phyloP scores from a whole-genome alignment of 2,797 vertebrate species.

The Trachops cirrhosus region DNA sequence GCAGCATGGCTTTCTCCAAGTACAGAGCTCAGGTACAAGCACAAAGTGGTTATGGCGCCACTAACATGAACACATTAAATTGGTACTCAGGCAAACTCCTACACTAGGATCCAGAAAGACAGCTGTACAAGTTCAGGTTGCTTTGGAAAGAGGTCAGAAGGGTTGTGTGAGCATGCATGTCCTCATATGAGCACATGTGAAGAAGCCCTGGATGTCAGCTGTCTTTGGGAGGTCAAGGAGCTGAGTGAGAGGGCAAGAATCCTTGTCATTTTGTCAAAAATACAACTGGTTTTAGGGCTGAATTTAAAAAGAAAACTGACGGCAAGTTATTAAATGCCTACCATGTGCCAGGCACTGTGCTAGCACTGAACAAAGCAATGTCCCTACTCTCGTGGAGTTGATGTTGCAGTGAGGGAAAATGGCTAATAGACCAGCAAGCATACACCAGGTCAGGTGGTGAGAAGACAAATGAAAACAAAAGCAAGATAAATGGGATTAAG shows the following conservation, averaged over 20 bases:
- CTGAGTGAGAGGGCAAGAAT: not conserved
- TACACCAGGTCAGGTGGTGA: not conserved
- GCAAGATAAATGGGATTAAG: not conserved
- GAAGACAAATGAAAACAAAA: not conserved
- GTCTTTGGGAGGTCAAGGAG: not conserved
- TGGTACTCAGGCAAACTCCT: not conserved
- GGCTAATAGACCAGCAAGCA: not conserved
- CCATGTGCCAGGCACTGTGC: not conserved
- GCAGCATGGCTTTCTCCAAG: not conserved
- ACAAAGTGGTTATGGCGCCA: not conserved
- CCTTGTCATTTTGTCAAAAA: not conserved
- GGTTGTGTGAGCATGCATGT: not conserved
- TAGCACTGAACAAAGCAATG: not conserved
- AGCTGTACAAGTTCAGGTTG: not conserved
- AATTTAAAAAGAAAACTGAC: not conserved
- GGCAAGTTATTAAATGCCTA: not conserved
- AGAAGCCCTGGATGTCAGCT: not conserved
- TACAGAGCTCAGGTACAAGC: not conserved
- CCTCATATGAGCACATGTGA: not conserved
- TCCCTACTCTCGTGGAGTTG: not conserved
- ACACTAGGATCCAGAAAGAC: not conserved
- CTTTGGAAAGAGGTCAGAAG: not conserved
- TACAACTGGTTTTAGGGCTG: not conserved
- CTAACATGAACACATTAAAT: not conserved
- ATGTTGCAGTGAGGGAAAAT: not conserved